Evolutionary conservation across 2,113 vertebrate genomes (phyloP).

Genomic region (Calyptomena viridis): DNA sequence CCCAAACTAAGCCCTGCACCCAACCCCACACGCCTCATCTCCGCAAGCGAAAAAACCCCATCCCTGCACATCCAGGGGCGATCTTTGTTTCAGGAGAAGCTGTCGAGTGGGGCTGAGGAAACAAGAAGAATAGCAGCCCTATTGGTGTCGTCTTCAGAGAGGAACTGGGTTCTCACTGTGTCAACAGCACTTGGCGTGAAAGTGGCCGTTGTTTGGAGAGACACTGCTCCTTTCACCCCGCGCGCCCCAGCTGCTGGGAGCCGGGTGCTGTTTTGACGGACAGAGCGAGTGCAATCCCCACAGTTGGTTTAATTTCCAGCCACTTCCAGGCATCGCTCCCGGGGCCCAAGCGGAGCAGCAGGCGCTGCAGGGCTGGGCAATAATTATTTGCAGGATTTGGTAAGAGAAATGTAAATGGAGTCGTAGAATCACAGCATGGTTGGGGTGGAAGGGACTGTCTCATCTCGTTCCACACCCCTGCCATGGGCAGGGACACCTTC

Average conservation of each 20-base stretch:
- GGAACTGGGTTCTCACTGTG: slow-evolving; percentile 78
- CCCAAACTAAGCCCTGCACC: background rate
- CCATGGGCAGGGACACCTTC: background rate
- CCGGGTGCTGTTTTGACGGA: slow-evolving; percentile 71
- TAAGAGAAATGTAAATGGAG: rapidly evolving
- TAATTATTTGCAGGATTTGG: background rate
- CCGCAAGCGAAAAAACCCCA: background rate
- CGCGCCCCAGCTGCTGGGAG: slow-evolving; percentile 75
- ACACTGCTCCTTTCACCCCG: slow-evolving; percentile 78
- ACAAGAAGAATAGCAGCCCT: slow-evolving; percentile 70
- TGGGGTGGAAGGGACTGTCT: background rate
- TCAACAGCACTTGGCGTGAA: slow-evolving; percentile 74
- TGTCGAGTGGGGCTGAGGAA: slow-evolving; percentile 72
- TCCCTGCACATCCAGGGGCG: rapidly evolving
- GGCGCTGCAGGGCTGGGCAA: background rate
- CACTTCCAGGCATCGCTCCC: slow-evolving; percentile 69
- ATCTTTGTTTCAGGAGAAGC: slow-evolving; percentile 2
- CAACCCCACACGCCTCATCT: background rate
- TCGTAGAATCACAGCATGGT: rapidly evolving
- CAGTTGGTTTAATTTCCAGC: slow-evolving; percentile 70
- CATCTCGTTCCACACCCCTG: background rate
- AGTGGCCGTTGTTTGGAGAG: slow-evolving; percentile 71
- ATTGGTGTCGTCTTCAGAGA: slow-evolving; percentile 67
- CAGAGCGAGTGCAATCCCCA: slow-evolving; percentile 53
- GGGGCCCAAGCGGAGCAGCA: background rate